Conservation (phyloP, 2,113 vertebrate genomes). For the Rhinoderma darwinii region DNA sequence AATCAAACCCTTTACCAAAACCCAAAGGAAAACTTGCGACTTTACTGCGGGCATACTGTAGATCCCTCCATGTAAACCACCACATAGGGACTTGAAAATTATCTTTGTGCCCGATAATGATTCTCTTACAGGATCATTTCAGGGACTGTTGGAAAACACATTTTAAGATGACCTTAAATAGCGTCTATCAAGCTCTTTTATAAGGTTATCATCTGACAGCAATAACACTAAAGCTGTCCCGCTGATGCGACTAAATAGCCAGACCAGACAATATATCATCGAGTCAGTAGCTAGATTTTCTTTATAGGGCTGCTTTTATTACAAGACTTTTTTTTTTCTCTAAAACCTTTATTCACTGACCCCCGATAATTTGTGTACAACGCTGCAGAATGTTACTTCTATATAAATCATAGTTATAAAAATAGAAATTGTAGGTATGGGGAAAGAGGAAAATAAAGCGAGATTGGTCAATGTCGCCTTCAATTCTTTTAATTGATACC, state of each 20-base stretch:
- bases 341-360: not conserved
- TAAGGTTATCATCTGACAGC: not conserved
- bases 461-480: too few species aligned
- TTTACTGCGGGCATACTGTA: too few species aligned
- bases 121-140: not conserved
- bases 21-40: too few species aligned
- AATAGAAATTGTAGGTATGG: too few species aligned
- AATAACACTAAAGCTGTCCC: not conserved
- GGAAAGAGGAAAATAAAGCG: too few species aligned
- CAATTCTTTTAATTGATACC: too few species aligned
- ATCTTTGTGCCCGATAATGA: not conserved
- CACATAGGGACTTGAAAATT: not conserved
- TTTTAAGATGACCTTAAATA: conserved; percentile 5
- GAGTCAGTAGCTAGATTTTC: not conserved
- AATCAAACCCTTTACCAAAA: too few species aligned
- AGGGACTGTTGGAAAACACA: not conserved
- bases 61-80: not conserved
- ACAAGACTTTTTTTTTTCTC: not conserved
- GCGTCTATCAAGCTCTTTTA: not conserved
- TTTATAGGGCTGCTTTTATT: not conserved
- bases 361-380: not conserved
- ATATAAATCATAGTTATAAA: too few species aligned
- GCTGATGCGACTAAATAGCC: not conserved
- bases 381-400: not conserved
- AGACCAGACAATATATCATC: too few species aligned